Base-by-base conservation (phyloP, 2,888 invertebrate genomes). In the Ophion costatus region DNA sequence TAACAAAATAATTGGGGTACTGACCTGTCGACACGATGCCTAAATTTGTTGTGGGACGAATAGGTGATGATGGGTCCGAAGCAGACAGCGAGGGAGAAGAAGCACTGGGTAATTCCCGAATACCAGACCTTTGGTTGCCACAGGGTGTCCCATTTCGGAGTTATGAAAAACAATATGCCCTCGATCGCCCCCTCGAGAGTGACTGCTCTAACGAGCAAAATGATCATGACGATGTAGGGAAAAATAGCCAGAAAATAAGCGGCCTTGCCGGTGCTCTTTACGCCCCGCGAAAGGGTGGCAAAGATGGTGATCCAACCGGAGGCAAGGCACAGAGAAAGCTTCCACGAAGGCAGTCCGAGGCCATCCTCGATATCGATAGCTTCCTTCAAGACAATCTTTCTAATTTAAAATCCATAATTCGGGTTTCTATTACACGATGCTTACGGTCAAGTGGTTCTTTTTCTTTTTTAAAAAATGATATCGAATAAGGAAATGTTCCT, bases 161-260 rank as follows among this genome's bases (percentile, higher is more conserved):
- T 95, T 63, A 96, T 93, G 88, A 96, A 96, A 90, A 95, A 96
- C 20, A 95, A 92, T 64, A 96, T 95, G 11, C 96, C 96, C 33
- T 95, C 91, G 0, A 92, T 87, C 0, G 96, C 95, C 0, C 96
- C 96, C 0, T 95, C 95, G 66, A 96, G 91, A 0, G 96, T 96
- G 0, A 95, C 94, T 0, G 96, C 95, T 82, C 96, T 94, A 73
- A 96, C 92, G 9, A 96, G 93, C 74, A 96, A 91, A 38, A 95
- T 94, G 42, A 95, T 88, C 93, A 96, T 94, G 56, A 96, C 94
- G 45, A 95, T 89, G 88, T 96, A 96, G 0, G 96, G 96, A 89
- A 96, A 96, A 24, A 96, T 92, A 0, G 97, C 96, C 1, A 97
- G 95, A 87, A 97, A 96, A 90, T 97, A 97, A 1, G 96, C 96